These are phyloP conservation scores for Bursaphelenchus okinawaensis DNA, from an alignment of 2,888 invertebrate genomes.

Conservation along the genomic window DNA sequence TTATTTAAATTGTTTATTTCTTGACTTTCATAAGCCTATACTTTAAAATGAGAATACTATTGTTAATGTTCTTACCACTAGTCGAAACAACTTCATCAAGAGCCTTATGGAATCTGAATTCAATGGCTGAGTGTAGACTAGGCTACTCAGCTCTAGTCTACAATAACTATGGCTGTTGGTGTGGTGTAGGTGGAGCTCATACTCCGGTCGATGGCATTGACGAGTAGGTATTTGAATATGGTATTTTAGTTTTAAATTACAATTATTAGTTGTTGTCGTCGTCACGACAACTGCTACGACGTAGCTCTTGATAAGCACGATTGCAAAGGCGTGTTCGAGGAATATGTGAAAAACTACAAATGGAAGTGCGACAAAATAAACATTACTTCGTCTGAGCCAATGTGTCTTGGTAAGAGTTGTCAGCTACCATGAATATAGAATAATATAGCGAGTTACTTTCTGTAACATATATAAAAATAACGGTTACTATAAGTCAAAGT, in stretches of 20 bases:
- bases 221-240: slow-evolving; percentile 29
- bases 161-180: slow-evolving; percentile 54
- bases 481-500: too few species aligned
- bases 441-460: too few species aligned
- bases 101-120: slow-evolving; percentile 52
- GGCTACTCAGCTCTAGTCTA: slow-evolving; percentile 49
- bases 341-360: slow-evolving; percentile 38
- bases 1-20: too few species aligned
- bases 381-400: not conserved
- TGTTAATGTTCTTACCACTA: too few species aligned
- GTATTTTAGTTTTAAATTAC: not conserved
- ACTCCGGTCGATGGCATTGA: slow-evolving; percentile 53
- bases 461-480: too few species aligned
- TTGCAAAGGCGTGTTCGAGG: slow-evolving; percentile 44
- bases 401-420: not conserved
- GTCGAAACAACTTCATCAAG: too few species aligned
- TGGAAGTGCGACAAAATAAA: slow-evolving; percentile 8
- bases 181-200: slow-evolving; percentile 51
- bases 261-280: slow-evolving; percentile 44
- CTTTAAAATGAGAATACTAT: too few species aligned
- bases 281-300: slow-evolving; percentile 56
- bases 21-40: too few species aligned
- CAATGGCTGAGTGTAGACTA: slow-evolving; percentile 48
- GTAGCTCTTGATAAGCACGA: slow-evolving; percentile 38
- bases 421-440: too few species aligned